phyloP scores from a whole-genome alignment of 1,140 invertebrate genomes.

The Zaprionus africanus region DNA sequence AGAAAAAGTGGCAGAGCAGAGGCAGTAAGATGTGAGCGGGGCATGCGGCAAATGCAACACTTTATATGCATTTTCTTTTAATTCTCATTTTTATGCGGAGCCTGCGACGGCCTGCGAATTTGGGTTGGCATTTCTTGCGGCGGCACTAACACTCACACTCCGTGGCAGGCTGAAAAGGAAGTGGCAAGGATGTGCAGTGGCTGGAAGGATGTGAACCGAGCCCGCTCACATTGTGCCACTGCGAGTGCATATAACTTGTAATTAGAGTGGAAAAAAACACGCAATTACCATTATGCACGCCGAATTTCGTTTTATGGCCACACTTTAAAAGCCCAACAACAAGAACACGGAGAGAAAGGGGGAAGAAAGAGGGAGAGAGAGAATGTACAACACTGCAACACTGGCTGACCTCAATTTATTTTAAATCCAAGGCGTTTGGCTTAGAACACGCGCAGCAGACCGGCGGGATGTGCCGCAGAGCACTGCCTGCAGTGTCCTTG shows the following conservation, averaged over 20 bases:
- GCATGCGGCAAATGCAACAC: constrained; percentile 74
- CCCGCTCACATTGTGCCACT: constrained; percentile 38
- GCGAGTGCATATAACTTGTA: constrained; percentile 67
- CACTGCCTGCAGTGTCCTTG: constrained; percentile 8
- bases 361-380: no score
- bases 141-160: neutral
- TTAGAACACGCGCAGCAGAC: constrained; percentile 72
- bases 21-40: constrained; percentile 17
- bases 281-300: constrained; percentile 80
- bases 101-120: constrained; percentile 58
- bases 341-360: neutral
- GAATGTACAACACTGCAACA: neutral
- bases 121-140: constrained; percentile 74
- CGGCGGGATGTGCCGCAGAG: constrained; percentile 26
- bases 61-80: constrained; percentile 83
- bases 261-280: constrained; percentile 80
- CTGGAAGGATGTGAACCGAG: constrained; percentile 36
- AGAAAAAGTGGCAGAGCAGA: constrained; percentile 35
- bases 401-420: constrained; percentile 75
- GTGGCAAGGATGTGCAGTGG: constrained; percentile 18
- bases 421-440: constrained; percentile 78
- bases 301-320: constrained; percentile 74
- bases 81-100: constrained; percentile 76
- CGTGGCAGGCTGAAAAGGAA: constrained; percentile 18
- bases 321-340: constrained; percentile 51